phyloP scores from a whole-genome alignment of 2,797 vertebrate species.

The Salarias fasciatus region DNA sequence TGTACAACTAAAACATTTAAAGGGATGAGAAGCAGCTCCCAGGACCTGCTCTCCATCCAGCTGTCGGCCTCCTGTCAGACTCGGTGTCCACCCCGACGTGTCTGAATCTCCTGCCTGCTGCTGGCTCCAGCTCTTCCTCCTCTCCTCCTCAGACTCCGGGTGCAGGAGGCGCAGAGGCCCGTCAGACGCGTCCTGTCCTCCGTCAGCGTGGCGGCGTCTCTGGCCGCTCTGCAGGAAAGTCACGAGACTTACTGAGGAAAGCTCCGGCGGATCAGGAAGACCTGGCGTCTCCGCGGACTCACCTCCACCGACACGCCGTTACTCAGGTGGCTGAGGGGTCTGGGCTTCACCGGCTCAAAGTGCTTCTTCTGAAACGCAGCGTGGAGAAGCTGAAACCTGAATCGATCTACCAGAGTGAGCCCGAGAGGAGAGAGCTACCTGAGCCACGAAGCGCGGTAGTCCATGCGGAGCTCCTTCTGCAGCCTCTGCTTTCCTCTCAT shows the following conservation, averaged over 20 bases:
- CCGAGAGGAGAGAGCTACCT: slow-evolving; percentile 76
- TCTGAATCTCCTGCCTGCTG: slow-evolving; percentile 71
- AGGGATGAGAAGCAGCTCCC: no score
- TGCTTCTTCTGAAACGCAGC: slow-evolving; percentile 82
- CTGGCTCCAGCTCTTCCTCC: slow-evolving; percentile 55
- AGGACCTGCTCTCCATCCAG: no score
- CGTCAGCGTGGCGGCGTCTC: slow-evolving; percentile 81
- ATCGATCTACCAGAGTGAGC: no score
- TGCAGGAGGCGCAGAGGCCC: slow-evolving; percentile 65
- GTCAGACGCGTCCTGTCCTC: slow-evolving; percentile 70
- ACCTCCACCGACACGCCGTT: slow-evolving; percentile 85
- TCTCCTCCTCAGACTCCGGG: slow-evolving; percentile 67
- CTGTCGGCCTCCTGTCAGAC: slow-evolving; percentile 58
- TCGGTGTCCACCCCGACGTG: slow-evolving; percentile 70
- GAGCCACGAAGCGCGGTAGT: slow-evolving; percentile 92
- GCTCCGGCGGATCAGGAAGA: neutral
- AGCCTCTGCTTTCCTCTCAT: slow-evolving; percentile 92
- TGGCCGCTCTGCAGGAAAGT: slow-evolving; percentile 50
- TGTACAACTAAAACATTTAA: no score
- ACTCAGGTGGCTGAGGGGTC: slow-evolving; percentile 84
- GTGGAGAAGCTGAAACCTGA: neutral
- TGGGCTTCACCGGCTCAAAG: slow-evolving; percentile 71
- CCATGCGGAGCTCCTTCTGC: slow-evolving; percentile 90
- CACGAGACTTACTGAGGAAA: slow-evolving; percentile 35
- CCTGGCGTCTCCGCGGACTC: slow-evolving; percentile 25